Evolutionary conservation across 2,113 vertebrate genomes (phyloP).

Genomic region (Fulica atra): DNA sequence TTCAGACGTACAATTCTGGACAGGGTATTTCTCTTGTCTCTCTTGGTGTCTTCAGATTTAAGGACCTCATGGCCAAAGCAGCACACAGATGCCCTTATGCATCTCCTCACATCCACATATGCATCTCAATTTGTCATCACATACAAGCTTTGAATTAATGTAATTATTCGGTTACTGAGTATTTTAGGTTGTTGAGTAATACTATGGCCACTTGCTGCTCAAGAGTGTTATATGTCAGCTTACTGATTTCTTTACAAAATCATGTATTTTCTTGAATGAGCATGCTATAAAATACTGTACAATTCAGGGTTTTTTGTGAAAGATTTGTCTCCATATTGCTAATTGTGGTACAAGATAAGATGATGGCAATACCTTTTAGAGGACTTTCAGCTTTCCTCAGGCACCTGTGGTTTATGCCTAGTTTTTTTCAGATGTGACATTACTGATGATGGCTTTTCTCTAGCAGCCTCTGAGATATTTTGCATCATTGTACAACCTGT

Average conservation of each 20-base stretch:
- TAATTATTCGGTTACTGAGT: neutral
- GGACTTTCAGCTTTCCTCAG: neutral
- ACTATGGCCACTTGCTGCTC: neutral
- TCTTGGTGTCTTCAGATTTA: neutral
- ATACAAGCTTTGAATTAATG: neutral
- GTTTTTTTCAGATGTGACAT: neutral
- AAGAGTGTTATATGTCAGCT: neutral
- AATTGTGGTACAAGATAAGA: neutral
- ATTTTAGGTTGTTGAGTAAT: neutral
- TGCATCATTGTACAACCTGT: neutral
- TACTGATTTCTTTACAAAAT: neutral
- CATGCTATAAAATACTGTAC: neutral
- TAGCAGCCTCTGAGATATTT: neutral
- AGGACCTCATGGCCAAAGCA: neutral
- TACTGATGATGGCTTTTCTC: neutral
- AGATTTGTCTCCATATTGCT: neutral
- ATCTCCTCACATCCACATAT: neutral
- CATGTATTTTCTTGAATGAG: neutral
- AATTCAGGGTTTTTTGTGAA: neutral
- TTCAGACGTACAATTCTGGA: neutral
- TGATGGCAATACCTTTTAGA: neutral
- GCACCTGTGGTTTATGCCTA: neutral
- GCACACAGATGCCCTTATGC: neutral
- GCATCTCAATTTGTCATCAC: neutral
- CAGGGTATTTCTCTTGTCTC: neutral